Evolutionary conservation across 2,888 invertebrate genomes (phyloP).

Genomic region (Schrankia costaestrigalis): DNA sequence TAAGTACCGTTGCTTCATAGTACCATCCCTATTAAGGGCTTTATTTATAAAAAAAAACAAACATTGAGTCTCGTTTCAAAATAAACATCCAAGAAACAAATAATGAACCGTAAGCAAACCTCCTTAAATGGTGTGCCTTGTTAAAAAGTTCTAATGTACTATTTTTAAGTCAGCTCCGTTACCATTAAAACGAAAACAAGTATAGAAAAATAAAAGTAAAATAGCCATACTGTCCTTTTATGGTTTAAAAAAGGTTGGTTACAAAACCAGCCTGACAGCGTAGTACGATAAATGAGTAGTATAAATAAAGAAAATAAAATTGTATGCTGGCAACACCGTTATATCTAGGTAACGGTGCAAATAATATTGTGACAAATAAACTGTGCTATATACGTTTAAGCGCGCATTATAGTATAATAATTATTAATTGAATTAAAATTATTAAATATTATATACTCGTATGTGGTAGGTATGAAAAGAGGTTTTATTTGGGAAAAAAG

Average conservation of each 20-base stretch:
- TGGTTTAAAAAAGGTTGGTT: constrained; percentile 32
- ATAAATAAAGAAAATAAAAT: constrained; percentile 49
- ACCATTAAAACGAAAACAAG: constrained; percentile 25
- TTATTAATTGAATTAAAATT: constrained; percentile 13
- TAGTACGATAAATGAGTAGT: constrained; percentile 50
- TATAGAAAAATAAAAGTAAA: constrained; percentile 17
- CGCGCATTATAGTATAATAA: constrained; percentile 8
- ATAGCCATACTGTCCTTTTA: constrained; percentile 31
- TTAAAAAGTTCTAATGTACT: constrained; percentile 19
- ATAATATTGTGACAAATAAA: constrained; percentile 49
- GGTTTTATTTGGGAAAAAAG: too few relatives aligned
- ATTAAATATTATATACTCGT: too few relatives aligned
- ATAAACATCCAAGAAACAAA: constrained; percentile 20
- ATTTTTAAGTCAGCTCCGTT: constrained; percentile 34
- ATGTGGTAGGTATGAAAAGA: too few relatives aligned
- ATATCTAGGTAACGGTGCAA: constrained; percentile 35
- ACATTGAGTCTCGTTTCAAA: constrained; percentile 2
- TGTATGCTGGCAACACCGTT: constrained; percentile 51
- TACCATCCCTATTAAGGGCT: too few relatives aligned
- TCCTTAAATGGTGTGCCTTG: constrained; percentile 10
- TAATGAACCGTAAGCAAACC: constrained; percentile 11
- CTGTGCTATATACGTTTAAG: constrained; percentile 2
- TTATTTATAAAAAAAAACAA: neutral
- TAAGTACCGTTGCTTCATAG: too few relatives aligned
- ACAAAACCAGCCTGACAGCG: constrained; percentile 31